phyloP scores from a whole-genome alignment of 2,888 invertebrate genomes.

The Spicauda simplicius region DNA sequence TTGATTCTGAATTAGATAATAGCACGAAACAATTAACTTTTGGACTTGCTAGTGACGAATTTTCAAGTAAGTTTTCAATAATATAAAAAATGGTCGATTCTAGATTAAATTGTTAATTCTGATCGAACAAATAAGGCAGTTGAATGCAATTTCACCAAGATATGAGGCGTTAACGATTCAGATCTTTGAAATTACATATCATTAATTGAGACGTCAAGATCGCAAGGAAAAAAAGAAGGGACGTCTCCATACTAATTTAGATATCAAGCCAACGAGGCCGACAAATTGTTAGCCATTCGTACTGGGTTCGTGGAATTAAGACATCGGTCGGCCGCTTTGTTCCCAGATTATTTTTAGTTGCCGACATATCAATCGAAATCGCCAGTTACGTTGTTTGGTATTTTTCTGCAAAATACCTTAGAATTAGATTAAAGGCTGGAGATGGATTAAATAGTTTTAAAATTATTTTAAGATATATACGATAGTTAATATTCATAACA shows the following conservation, averaged over 20 bases:
- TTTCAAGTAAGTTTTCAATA: no score
- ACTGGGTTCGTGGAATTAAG: conserved; percentile 71
- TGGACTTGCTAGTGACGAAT: no score
- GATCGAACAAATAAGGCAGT: conserved; percentile 43
- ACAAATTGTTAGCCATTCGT: conserved; percentile 76
- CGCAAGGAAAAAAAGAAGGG: conserved; percentile 64
- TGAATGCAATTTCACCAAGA: conserved; percentile 48
- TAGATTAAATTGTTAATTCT: conserved; percentile 41
- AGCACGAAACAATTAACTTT: no score
- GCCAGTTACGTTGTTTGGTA: conserved; percentile 53
- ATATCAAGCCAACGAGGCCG: conserved; percentile 77
- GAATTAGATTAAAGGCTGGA: conserved; percentile 23
- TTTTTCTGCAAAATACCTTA: conserved; percentile 61
- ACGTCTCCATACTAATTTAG: conserved; percentile 81
- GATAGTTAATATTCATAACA: no score
- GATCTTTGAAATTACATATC: conserved; percentile 76
- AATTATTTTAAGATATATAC: no score
- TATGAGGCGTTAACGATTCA: conserved; percentile 68
- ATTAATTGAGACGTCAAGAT: conserved; percentile 79
- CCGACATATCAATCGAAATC: conserved; percentile 53
- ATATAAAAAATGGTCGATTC: neutral
- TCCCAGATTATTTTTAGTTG: conserved; percentile 48
- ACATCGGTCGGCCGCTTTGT: conserved; percentile 53
- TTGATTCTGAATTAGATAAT: no score
- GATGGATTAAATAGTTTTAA: neutral